Conservation (phyloP, 2,888 invertebrate species). For the Microdon myrmicae region DNA sequence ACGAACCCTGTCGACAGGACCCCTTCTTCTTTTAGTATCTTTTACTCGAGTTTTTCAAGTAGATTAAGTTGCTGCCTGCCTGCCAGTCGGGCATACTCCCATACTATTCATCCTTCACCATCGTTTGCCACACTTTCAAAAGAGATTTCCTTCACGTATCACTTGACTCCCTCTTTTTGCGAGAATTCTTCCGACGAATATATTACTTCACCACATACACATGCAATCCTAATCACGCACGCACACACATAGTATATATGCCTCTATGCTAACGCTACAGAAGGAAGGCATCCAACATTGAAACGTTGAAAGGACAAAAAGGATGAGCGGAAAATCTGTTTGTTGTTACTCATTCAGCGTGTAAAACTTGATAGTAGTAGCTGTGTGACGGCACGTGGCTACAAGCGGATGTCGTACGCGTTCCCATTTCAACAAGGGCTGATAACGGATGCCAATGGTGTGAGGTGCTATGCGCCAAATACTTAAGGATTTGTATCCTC, state of each 20-base stretch:
- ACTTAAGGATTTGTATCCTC: conserved; percentile 47
- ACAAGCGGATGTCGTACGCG: conserved; percentile 38
- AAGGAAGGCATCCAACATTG: too few species aligned
- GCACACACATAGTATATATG: conserved; percentile 1
- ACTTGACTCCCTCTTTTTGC: conserved; percentile 35
- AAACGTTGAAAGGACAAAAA: conserved; percentile 24
- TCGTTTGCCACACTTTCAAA: conserved; percentile 18
- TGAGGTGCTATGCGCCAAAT: conserved; percentile 24
- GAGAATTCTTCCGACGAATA: too few species aligned
- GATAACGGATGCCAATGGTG: not conserved
- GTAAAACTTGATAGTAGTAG: conserved; percentile 47
- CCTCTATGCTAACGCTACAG: conserved; percentile 22
- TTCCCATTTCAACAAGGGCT: conserved; percentile 20
- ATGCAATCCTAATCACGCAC: too few species aligned
- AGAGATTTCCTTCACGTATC: conserved; percentile 39
- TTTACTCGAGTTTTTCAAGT: too few species aligned
- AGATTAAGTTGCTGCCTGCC: conserved; percentile 19
- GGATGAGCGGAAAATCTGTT: conserved; percentile 52
- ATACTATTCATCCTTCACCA: not conserved
- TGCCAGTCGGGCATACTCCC: not conserved
- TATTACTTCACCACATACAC: too few species aligned
- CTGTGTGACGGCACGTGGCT: conserved; percentile 43
- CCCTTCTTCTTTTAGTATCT: conserved; percentile 21
- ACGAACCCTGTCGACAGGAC: conserved; percentile 30
- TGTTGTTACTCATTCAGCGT: conserved; percentile 50